Base-by-base conservation (phyloP, 2,797 vertebrate genomes). In the Chrosomus eos region DNA sequence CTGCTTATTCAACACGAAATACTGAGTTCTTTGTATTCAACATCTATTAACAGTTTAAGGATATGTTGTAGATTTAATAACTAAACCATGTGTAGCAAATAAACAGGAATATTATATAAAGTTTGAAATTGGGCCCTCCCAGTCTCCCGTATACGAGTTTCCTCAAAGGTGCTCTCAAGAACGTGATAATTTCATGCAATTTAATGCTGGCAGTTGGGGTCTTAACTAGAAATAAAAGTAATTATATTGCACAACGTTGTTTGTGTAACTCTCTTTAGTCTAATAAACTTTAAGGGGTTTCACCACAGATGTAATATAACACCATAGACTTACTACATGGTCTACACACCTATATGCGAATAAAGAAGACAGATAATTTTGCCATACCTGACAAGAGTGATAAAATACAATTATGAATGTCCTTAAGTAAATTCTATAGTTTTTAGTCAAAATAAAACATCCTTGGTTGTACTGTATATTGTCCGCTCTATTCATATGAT, bases 201-300 rank as follows among this genome's bases (percentile, higher is more conserved):
- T 71, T 43, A 18, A 71, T 58, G 64, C 31, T 38, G 5, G 31
- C 23, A 26, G 14, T 66, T 14, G 5, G 43, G 6, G 16, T 74
- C 33, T 40, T 70, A 66, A 28, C 48, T 5, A 40, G 14, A 70
- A 51, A 55, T 28, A 70, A 53, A 38, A 70, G n/a, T 51, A 26
- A 67, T 80, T 55, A 81, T 38, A 40, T 40, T 60, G 26, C 36
- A 31, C 31, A 71, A 21, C 10, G 18, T 71, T 40, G 38, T 55
- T 70, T 53, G 33, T 55, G 45, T 36, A 53, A 81, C 70, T 18
- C 31, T 38, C 64, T 26, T 33, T 38, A 58, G 33, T 60, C 33
- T 60, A 26, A 76, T 74, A n/a, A 60, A 58, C 80, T 58, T 81
- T 70, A 80, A 70, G 55, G 9, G 45, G 31, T 26, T 62, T 28